phyloP scores from a whole-genome alignment of 2,797 vertebrate species.

The Poecilia wingei region DNA sequence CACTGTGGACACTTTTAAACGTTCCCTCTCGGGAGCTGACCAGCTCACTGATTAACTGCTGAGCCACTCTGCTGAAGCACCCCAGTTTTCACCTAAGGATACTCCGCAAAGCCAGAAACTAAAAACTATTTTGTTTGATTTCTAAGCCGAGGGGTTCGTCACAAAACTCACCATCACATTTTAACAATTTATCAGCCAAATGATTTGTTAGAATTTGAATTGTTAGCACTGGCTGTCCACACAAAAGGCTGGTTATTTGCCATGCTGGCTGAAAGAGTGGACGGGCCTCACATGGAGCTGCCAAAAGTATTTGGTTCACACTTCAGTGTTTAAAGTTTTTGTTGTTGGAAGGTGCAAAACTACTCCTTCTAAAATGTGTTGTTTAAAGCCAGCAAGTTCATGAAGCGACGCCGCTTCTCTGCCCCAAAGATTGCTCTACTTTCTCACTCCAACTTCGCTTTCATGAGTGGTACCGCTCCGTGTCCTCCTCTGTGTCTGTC shows the following conservation, averaged over 20 bases:
- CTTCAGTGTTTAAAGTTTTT: constrained; percentile 49
- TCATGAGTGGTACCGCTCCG: constrained; percentile 3
- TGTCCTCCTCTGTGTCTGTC: constrained; percentile 6
- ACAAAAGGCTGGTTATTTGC: constrained; percentile 73
- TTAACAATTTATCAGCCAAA: constrained; percentile 68
- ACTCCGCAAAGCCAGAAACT: constrained; percentile 61
- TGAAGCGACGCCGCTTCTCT: constrained; percentile 1
- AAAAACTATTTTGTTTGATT: constrained; percentile 70
- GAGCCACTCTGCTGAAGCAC: constrained; percentile 55
- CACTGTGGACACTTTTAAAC: constrained; percentile 58
- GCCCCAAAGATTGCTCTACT: not conserved
- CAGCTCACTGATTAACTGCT: constrained; percentile 37
- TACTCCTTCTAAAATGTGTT: constrained; percentile 21
- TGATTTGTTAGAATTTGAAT: constrained; percentile 61
- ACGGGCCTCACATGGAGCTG: constrained; percentile 57
- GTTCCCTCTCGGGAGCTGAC: constrained; percentile 59
- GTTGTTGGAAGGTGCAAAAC: constrained; percentile 31
- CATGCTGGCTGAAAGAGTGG: constrained; percentile 65
- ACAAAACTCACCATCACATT: constrained; percentile 62
- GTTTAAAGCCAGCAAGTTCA: constrained; percentile 31
- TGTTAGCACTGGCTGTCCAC: constrained; percentile 59
- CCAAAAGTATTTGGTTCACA: constrained; percentile 64
- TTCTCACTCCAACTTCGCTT: constrained; percentile 6
- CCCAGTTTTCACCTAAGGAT: constrained; percentile 58
- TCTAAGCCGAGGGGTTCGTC: constrained; percentile 62